phyloP scores from a whole-genome alignment of 2,888 invertebrate genomes.

The Clivina fossor region DNA sequence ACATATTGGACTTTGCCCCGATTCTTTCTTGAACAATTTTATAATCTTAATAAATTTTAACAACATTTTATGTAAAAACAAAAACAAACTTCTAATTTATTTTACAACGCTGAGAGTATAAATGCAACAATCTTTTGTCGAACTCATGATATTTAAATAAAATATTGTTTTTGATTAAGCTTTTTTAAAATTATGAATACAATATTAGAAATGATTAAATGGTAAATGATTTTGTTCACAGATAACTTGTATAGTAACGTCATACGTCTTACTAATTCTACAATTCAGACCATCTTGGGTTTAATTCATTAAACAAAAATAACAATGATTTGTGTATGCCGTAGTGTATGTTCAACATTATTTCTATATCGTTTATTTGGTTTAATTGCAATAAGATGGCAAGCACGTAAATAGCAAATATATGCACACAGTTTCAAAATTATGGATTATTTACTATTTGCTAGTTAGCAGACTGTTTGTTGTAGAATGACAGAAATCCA shows the following conservation, averaged over 20 bases:
- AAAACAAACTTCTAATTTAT: no score
- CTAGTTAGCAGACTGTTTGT: slow-evolving; percentile 40
- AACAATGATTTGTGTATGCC: slow-evolving; percentile 45
- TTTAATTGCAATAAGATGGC: slow-evolving; percentile 46
- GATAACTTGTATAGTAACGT: slow-evolving; percentile 45
- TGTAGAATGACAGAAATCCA: slow-evolving; percentile 36
- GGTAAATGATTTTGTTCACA: no score
- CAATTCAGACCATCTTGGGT: slow-evolving; percentile 43
- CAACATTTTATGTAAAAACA: no score
- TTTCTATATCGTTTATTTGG: slow-evolving; percentile 45
- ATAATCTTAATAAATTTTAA: no score
- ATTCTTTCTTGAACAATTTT: no score
- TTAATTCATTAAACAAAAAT: slow-evolving; percentile 20
- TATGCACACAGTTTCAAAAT: slow-evolving; percentile 43
- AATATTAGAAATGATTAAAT: no score
- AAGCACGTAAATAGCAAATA: slow-evolving; percentile 45
- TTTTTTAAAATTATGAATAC: no score
- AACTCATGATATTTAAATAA: no score
- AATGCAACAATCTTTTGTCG: no score
- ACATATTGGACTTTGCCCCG: no score
- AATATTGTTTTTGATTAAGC: no score
- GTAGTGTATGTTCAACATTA: slow-evolving; percentile 43
- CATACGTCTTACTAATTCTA: slow-evolving; percentile 45
- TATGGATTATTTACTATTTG: slow-evolving; percentile 45
- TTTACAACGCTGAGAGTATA: no score